Base-by-base conservation (phyloP, 1,140 invertebrate genomes). In the Zaprionus ghesquierei region DNA sequence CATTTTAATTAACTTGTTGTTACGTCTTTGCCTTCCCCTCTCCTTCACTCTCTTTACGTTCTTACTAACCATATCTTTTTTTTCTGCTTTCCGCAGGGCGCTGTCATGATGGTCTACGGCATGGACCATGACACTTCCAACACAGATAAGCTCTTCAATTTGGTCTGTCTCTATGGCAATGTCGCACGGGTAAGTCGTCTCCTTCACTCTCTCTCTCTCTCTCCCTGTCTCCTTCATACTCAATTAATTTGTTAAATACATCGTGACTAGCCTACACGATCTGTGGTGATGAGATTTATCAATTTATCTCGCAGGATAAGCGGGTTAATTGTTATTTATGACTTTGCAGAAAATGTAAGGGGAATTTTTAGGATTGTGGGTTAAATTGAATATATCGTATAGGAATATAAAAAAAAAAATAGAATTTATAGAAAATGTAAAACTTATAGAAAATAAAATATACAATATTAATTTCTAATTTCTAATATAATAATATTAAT, bases 121-220 rank as follows among this genome's bases (percentile, higher is more conserved):
- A 93, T 99, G 15, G 97, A 98, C 90, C 95, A 96, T 50, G 95
- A 97, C 75, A 97, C 97, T 91, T 97, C 98, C 91, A 99, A 99
- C 93, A 96, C 97, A 71, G 98, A 99, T 92, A 95, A 96, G 90
- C 94, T 99, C n/a, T 99, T 99, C 94, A 99, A 99, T 93, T 94
- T 99, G 60, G 98, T 99, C 93, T 99, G 98, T 93, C 94, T 99
- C 35, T 99, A 99, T 93, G 99, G 99, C 70, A 99, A 99, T 92
- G 98, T 99, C 73, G 96, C 98, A 55, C 95, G 98, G 94, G 98
- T 99, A 93, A 95, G 96, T 93, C 15, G 9, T 18, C 31, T 25
- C 20, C 35, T 20, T 10, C 27, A 20, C 15, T 56, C 35, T 31
- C 5, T n/a, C 33, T 55, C 31, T 38, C 4, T 23, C 13, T n/a